These are phyloP conservation scores for Dryobotodes eremita DNA, from an alignment of 2,888 invertebrate species.

Conservation along the genomic window DNA sequence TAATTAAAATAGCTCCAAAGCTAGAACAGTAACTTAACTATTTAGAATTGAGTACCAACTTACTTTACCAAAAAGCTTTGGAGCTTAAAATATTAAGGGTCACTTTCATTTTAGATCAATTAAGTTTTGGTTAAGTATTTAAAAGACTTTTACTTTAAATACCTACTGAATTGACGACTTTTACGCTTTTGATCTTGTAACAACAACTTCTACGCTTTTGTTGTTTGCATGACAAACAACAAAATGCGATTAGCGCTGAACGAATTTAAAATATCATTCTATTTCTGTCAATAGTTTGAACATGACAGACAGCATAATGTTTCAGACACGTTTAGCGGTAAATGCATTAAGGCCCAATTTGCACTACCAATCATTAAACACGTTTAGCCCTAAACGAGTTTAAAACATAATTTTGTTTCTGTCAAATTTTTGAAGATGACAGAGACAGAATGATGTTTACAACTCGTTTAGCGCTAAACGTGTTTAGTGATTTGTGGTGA, in stretches of 20 bases:
- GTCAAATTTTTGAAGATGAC: neutral
- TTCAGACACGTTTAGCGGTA: neutral
- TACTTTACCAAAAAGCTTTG: neutral
- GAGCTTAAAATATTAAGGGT: slow-evolving; percentile 1
- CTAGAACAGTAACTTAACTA: neutral
- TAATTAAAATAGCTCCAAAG: neutral
- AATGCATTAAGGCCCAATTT: neutral
- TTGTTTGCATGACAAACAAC: neutral
- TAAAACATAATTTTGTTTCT: neutral
- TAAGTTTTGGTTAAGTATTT: neutral
- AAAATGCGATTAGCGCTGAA: neutral
- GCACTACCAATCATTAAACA: too few relatives aligned
- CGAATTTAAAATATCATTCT: neutral
- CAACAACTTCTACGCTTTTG: too few relatives aligned
- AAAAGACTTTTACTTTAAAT: neutral
- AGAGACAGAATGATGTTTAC: too few relatives aligned
- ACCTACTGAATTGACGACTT: neutral
- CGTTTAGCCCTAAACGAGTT: too few relatives aligned
- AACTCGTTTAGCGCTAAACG: neutral
- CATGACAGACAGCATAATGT: neutral
- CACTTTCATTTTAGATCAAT: slow-evolving; percentile 6
- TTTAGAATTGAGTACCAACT: neutral
- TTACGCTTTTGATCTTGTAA: neutral
- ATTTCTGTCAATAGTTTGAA: neutral
- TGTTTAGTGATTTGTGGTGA: neutral